Evolutionary conservation across 37 sponge, comb jelly and placozoan species (phyloP).

Genomic region (Geodia barretti): DNA sequence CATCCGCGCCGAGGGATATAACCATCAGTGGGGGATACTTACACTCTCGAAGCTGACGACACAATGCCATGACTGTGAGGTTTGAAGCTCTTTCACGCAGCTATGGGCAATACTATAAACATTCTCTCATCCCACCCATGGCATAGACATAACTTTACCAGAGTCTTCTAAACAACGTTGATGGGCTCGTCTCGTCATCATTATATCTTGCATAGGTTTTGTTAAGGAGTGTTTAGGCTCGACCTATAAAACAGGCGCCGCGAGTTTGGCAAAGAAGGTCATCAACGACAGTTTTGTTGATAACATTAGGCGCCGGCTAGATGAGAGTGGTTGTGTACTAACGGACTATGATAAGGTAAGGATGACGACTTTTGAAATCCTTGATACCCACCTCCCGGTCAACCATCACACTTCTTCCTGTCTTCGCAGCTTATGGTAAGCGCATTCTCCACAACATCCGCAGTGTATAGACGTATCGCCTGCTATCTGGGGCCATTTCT

Average conservation of each 20-base stretch:
- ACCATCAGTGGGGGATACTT: slow-evolving; percentile 57
- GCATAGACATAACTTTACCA: slow-evolving; percentile 50
- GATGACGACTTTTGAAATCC: slow-evolving; percentile 40
- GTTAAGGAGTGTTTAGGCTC: slow-evolving; percentile 41
- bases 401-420: slow-evolving; percentile 30
- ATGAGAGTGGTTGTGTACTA: slow-evolving; percentile 55
- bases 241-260: slow-evolving; percentile 39
- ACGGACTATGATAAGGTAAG: slow-evolving; percentile 28
- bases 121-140: slow-evolving; percentile 27
- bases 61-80: slow-evolving; percentile 53
- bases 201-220: slow-evolving; percentile 71
- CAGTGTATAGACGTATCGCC: too few species aligned
- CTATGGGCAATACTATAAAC: slow-evolving; percentile 29
- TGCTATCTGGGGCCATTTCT: too few species aligned
- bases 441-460: slow-evolving; percentile 42
- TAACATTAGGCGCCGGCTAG: slow-evolving; percentile 20
- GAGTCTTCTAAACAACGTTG: slow-evolving; percentile 28
- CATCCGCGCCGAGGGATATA: slow-evolving; percentile 38
- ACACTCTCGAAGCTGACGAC: slow-evolving; percentile 57
- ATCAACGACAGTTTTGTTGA: slow-evolving; percentile 31
- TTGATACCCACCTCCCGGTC: slow-evolving; percentile 64
- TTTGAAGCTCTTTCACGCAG: slow-evolving; percentile 56
- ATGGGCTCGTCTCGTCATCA: slow-evolving; percentile 51
- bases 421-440: slow-evolving; percentile 27
- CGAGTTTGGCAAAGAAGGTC: slow-evolving; percentile 59